These are phyloP conservation scores for Tiliqua scincoides DNA, from an alignment of 2,113 vertebrate species.

Conservation along the genomic window DNA sequence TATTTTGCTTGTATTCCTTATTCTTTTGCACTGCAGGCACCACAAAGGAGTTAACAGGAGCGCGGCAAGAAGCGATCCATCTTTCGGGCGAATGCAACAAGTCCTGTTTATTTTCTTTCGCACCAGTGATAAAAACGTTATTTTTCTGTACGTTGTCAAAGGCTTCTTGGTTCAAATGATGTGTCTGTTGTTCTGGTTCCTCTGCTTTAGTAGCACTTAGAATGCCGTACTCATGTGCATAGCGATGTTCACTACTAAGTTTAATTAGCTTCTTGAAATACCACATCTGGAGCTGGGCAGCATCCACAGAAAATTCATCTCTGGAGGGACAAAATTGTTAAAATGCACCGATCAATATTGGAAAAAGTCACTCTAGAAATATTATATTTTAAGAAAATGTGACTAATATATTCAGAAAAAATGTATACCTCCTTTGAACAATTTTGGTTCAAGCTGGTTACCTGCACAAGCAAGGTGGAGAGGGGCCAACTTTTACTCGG, in stretches of 20 bases:
- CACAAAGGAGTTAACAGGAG: constrained; percentile 55
- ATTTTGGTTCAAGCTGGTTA: background rate
- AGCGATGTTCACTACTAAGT: constrained; percentile 83
- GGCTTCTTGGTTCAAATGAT: constrained; percentile 37
- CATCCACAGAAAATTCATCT: constrained; percentile 65
- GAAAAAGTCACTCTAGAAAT: constrained; percentile 11
- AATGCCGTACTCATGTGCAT: constrained; percentile 80
- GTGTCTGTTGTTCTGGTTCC: constrained; percentile 58
- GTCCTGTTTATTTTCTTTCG: constrained; percentile 57
- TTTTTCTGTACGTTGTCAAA: constrained; percentile 54
- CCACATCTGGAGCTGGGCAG: constrained; percentile 60
- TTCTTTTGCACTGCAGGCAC: constrained; percentile 53
- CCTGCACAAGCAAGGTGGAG: background rate
- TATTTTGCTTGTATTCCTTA: constrained; percentile 39
- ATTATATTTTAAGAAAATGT: rapidly evolving
- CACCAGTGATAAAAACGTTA: constrained; percentile 41
- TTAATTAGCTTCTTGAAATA: constrained; percentile 79
- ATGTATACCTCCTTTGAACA: background rate
- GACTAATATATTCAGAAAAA: background rate
- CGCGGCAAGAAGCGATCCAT: constrained; percentile 51
- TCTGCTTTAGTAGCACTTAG: constrained; percentile 52
- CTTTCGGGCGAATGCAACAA: constrained; percentile 60
- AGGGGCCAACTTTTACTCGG: background rate
- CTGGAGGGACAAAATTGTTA: constrained; percentile 59
- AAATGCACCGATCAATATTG: background rate